Conservation (phyloP, 2,113 vertebrate genomes). For the Lathamus discolor region DNA sequence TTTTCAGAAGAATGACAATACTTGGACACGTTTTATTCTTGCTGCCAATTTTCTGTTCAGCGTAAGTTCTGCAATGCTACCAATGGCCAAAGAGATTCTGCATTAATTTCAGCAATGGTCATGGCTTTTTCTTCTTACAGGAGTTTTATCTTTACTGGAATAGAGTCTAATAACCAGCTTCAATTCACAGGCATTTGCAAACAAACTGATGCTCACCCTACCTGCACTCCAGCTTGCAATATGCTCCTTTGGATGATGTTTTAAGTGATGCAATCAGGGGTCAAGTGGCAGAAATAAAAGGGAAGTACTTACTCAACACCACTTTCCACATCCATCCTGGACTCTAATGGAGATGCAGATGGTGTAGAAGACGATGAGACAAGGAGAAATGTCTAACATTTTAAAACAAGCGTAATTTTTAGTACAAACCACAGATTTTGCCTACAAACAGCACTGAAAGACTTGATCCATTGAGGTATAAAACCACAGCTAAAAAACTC, state of each 20-base stretch:
- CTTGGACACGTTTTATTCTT: background rate
- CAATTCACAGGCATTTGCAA: background rate
- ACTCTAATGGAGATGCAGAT: background rate
- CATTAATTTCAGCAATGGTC: background rate
- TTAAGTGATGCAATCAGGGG: background rate
- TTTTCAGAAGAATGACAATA: background rate
- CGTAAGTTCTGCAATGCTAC: background rate
- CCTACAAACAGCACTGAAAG: background rate
- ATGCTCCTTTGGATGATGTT: background rate
- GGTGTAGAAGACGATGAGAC: background rate
- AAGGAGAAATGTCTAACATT: background rate
- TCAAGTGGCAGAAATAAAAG: background rate
- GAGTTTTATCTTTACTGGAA: background rate
- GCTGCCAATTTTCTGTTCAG: background rate
- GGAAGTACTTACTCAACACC: background rate
- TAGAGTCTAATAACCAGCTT: background rate
- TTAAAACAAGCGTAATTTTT: background rate
- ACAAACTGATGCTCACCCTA: accelerated
- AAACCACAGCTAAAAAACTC: background rate
- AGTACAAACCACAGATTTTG: background rate
- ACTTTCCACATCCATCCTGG: background rate
- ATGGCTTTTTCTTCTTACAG: background rate
- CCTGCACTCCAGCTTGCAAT: background rate
- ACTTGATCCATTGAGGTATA: background rate
- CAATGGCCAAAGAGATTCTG: background rate